A percentile compares a stretch with the other conserved stretches of the same genome.
Conservation (phyloP, 2,888 invertebrate genomes). For the Adelphocoris suturalis region DNA sequence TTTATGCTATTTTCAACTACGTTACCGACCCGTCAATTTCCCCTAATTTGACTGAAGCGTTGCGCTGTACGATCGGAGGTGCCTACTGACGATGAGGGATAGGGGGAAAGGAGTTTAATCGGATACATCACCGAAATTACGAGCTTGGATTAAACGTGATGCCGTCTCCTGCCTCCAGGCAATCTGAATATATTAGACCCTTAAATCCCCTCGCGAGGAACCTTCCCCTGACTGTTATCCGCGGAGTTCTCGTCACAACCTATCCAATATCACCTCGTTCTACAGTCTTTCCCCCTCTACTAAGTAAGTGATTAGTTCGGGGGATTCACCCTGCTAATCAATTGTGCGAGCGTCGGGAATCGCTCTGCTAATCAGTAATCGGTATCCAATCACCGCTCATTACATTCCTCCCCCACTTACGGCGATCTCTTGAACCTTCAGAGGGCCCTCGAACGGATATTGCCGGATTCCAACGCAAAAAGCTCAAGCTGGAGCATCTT, state of each 20-base stretch:
- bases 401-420: neutral
- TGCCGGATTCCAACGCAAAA: neutral
- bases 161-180: neutral
- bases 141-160: constrained; percentile 20
- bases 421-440: neutral
- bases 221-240: neutral
- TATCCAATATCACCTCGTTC: constrained; percentile 11
- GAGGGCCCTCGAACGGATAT: neutral
- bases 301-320: constrained; percentile 1
- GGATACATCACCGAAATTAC: constrained; percentile 23
- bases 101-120: neutral
- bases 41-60: neutral
- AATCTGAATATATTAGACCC: constrained; percentile 21
- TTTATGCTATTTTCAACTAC: neutral
- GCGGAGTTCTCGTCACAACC: constrained; percentile 2
- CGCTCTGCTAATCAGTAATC: neutral
- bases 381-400: neutral
- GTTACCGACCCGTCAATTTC: neutral
- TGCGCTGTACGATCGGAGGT: neutral
- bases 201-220: neutral
- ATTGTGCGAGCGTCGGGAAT: neutral
- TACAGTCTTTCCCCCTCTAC: neutral
- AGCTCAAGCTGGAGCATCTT: too few relatives aligned
- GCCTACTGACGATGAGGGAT: neutral
- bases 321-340: neutral